Base-by-base conservation (phyloP, 2,888 invertebrate genomes). In the Megalurothrips usitatus region DNA sequence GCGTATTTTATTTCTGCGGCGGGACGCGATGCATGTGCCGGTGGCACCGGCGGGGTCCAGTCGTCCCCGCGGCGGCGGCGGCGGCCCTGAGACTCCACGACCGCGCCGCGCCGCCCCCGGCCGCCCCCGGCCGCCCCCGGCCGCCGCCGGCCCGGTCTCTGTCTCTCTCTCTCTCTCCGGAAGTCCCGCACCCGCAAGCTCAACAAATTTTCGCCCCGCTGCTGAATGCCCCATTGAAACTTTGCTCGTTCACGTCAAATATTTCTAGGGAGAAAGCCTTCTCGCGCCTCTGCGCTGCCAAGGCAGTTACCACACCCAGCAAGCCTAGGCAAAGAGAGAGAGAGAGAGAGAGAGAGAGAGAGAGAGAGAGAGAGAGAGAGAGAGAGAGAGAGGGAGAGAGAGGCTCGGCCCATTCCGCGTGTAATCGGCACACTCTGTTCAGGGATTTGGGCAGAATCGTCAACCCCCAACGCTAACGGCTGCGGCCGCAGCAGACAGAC, bases 211-310 rank as follows among this genome's bases (percentile, higher is more conserved):
- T 75, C 68, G 68, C 68, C 26, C 26, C 26, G n/a, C 26, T 26
- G 68, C 68, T 75, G 68, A 75, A 75, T 75, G 68, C 26, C 23
- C 68, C 68, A 75, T 75, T 75, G 23, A 75, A 75, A 75, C 68
- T 75, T 75, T 75, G 68, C 68, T 75, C 68, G 68, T 75, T 75
- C 68, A 26, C 68, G 68, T 75, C 68, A 75, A 75, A 75, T 75
- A 75, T 75, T 75, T 75, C 23, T 75, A 26, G 26, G 68, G 23
- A 12, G 26, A 26, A 23, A 26, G 68, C 68, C 68, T 75, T 52
- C 17, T 52, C 12, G 14, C 58, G 58, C 58, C 19, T 6, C 34
- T 43, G 3, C 34, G 34, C 34, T 43, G n/a, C 19, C 58, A 14
- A n/a, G 68, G 68, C 68, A 75, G 26, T 75, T 75, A 26, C 68